Evolutionary conservation across 2,888 invertebrate genomes (phyloP), one percentile per base, ranked within the genome.

Genomic region (Hipparchia sbordonii): DNA sequence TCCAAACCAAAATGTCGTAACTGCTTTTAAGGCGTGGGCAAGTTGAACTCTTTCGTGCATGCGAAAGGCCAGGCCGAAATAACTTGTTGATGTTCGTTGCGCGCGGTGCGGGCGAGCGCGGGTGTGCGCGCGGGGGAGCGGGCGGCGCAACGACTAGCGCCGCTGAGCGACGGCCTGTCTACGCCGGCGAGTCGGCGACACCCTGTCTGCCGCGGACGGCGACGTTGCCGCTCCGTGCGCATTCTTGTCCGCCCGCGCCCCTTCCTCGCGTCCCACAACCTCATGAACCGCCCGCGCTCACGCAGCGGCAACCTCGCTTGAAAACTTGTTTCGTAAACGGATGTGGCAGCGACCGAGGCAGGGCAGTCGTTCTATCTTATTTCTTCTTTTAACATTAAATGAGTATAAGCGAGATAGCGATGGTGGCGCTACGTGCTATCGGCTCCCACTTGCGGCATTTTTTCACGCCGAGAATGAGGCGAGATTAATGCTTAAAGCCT

Each of bases 141-240:
- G 88, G 89, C 83, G 82, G 74, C 83, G 83, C 84, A 89, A 86
- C 87, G 85, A 82, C 73, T 78, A 92, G 93, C 93, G 92, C 92
- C 93, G 92, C 85, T 90, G 91, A 95, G 95, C 96, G 96, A 96
- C 96, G 96, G 95, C 95, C 94, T 96, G 96, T 96, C 96, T 96
- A 96, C 96, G 95, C 95, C 95, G 95, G 95, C 96, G 94, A 95
- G 96, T 95, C 96, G 97, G 97, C 97, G 97, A 97, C 97, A 97
- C 97, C 97, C 96, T 97, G 97, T 97, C 97, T 97, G 97, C 97
- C 96, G 95, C 96, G 96, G 96, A 95, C 95, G 93, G 95, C 96
- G 87, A 78, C 90, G 97, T 96, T 96, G 96, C 95, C 96, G 91
- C 79, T 82, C 85, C 81, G 84, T 85, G 86, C 93, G 82, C 94